Base-by-base conservation (phyloP, 2,888 invertebrate genomes). In the Platycnemis pennipes region DNA sequence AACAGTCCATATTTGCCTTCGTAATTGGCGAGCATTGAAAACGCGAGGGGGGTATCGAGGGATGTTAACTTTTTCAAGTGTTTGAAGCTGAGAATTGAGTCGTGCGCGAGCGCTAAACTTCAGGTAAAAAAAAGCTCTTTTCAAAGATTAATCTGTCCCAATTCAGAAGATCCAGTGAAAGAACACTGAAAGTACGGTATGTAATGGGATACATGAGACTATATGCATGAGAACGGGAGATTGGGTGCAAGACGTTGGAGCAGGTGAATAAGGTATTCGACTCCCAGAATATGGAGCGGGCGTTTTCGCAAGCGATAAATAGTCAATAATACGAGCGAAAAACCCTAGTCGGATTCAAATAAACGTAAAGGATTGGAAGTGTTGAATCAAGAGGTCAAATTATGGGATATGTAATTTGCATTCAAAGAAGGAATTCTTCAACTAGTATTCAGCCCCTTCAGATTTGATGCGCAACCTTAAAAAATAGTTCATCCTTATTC, bases 1-100 rank as follows among this genome's bases (percentile, higher is more conserved):
- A 63, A 63, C 91, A 63, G 91, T 63, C 44, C 56, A 91, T 91
- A 91, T 91, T 91, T 91, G 91, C 91, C n/a, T 63, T 91, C 42
- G 63, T 63, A 91, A 91, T 91, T 91, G 91, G 91, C 69, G 69
- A 22, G 63, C 63, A n/a, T 91, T 13, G 63, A 63, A 91, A 44
- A 45, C 11, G 87, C 46, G 87, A 46, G 87, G n/a, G 87, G 45
- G 8, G 46, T 19, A 26, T 44, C n/a, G 45, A n/a, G n/a, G 45
- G 87, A 87, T 46, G 87, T 87, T 77, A 77, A 77, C 37, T 77
- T 77, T 37, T 3, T 77, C 37, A 7, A 7, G 77, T 37, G 37
- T 37, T 5, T 0, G 3, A 13, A 77, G 77, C 22, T 37, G 16
- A 3, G 37, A 77, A 37, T 77, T 31, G 77, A 31, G 26, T 77